phyloP scores from a whole-genome alignment of 2,113 vertebrate species.

The Aegithalos caudatus region DNA sequence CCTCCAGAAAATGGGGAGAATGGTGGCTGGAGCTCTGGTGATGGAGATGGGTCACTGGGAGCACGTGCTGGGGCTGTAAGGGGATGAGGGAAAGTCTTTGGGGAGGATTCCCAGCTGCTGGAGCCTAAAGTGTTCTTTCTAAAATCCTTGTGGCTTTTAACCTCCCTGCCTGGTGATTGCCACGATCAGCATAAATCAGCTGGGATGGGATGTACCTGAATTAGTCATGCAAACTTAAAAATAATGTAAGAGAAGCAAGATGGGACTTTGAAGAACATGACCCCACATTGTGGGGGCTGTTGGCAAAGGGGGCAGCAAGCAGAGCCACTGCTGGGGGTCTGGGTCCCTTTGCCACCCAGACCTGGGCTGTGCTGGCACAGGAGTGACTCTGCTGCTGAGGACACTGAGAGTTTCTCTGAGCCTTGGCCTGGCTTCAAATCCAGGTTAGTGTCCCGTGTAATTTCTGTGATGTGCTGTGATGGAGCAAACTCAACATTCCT shows the following conservation, averaged over 20 bases:
- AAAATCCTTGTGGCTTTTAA: background rate
- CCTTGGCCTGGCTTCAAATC: background rate
- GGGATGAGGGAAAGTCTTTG: background rate
- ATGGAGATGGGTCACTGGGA: background rate
- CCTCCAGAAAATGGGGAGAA: background rate
- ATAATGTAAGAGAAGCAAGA: background rate
- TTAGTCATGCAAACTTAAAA: background rate
- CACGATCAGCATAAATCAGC: background rate
- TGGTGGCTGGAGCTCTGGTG: accelerated
- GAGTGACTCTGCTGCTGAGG: slow-evolving; percentile 16
- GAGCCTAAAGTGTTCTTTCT: background rate
- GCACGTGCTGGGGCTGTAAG: accelerated
- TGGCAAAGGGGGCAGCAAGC: accelerated
- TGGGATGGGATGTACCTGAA: background rate
- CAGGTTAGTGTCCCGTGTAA: background rate
- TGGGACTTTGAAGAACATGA: background rate
- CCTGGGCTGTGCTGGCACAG: background rate
- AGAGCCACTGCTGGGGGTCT: background rate
- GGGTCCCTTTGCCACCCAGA: background rate
- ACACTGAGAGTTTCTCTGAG: background rate
- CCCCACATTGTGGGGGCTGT: background rate
- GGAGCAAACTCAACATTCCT: background rate
- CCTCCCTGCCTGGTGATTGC: background rate
- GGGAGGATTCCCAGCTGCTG: background rate
- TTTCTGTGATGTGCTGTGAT: slow-evolving; percentile 15